These are phyloP conservation scores for Limenitis camilla DNA, from an alignment of 2,888 invertebrate species.

Conservation along the genomic window DNA sequence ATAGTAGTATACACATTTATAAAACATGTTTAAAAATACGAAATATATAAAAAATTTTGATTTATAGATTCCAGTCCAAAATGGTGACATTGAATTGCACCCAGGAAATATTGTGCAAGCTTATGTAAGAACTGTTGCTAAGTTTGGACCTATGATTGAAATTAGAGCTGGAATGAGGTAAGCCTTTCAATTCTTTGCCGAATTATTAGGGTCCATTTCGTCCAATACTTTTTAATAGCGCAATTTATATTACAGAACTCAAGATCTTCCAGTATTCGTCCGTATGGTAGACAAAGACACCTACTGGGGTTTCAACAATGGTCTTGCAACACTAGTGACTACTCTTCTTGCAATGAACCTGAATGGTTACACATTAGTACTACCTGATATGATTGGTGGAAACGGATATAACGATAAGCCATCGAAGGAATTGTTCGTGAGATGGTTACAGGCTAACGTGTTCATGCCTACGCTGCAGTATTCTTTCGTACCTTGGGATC, in stretches of 20 bases:
- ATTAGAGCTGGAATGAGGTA: constrained; percentile 81
- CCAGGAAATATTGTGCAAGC: constrained; percentile 73
- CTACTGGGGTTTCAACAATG: constrained; percentile 79
- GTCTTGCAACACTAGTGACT: constrained; percentile 81
- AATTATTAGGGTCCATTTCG: not conserved
- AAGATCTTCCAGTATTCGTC: constrained; percentile 80
- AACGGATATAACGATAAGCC: constrained; percentile 76
- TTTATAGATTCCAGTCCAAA: constrained; percentile 69
- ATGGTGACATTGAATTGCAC: constrained; percentile 67
- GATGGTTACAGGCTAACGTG: constrained; percentile 86
- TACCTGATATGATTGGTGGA: constrained; percentile 87
- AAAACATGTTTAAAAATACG: too few species aligned
- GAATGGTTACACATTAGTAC: constrained; percentile 80
- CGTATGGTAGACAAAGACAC: constrained; percentile 88
- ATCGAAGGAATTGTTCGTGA: constrained; percentile 78
- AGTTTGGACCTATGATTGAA: constrained; percentile 79
- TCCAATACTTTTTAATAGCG: too few species aligned
- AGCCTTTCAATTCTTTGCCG: not conserved
- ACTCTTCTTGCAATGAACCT: constrained; percentile 78
- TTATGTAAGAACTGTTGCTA: constrained; percentile 73
- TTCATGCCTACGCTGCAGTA: constrained; percentile 88
- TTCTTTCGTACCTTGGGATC: constrained; percentile 88
- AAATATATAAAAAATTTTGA: not conserved
- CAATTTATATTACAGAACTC: constrained; percentile 70
- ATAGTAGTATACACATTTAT: too few species aligned